Percentiles rank a stretch among this genome's conserved stretches.
These are phyloP conservation scores for Solenopsis fugax DNA, from an alignment of 1,140 invertebrate genomes.

Conservation along the genomic window DNA sequence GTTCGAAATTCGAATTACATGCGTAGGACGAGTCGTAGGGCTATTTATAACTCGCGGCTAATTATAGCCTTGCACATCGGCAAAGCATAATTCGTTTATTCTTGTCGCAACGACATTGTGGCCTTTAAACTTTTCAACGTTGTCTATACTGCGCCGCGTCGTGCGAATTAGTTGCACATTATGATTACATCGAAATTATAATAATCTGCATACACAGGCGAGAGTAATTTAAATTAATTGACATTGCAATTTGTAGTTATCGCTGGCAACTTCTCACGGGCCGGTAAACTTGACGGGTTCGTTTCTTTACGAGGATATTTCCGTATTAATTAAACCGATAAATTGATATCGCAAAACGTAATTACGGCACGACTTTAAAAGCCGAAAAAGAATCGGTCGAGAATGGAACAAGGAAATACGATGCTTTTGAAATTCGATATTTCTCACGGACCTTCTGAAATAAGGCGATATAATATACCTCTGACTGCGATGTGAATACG, in stretches of 20 bases:
- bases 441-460: neutral
- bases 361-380: neutral
- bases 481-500: slow-evolving; percentile 3
- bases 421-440: neutral
- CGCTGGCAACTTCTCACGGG: neutral
- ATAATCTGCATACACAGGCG: slow-evolving; percentile 32
- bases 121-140: slow-evolving; percentile 55
- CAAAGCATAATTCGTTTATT: slow-evolving; percentile 53
- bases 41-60: slow-evolving; percentile 50
- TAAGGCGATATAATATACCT: neutral
- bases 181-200: slow-evolving; percentile 45
- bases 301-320: neutral
- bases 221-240: slow-evolving; percentile 58
- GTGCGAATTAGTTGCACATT: slow-evolving; percentile 37
- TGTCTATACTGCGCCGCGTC: slow-evolving; percentile 18
- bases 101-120: slow-evolving; percentile 37
- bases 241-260: slow-evolving; percentile 43
- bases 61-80: slow-evolving; percentile 17
- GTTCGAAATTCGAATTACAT: slow-evolving; percentile 50
- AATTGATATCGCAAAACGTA: slow-evolving; percentile 33
- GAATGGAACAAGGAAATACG: neutral
- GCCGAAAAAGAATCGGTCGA: neutral
- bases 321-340: slow-evolving; percentile 32
- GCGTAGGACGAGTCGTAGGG: slow-evolving; percentile 13
- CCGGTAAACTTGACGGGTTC: neutral